Evolutionary conservation across 1,140 invertebrate species (phyloP), one percentile per base, ranked within the genome.

Genomic region (Orchesella cincta): DNA sequence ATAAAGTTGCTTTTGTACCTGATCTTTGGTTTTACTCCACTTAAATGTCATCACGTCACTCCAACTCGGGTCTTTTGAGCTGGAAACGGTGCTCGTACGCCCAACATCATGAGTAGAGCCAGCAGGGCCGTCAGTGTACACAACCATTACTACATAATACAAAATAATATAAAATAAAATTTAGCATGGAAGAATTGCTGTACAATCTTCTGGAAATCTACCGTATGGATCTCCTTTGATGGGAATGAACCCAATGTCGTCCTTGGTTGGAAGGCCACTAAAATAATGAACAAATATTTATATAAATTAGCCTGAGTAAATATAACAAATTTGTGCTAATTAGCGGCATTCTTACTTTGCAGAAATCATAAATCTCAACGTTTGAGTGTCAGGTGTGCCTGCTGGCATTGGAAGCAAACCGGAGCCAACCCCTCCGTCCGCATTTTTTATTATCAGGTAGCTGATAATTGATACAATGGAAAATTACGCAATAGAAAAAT

Each of bases 231-330:
- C 76, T 20, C 76, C 73, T n/a, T 35, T 77, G 12, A 70, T 71
- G 23, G 70, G 71, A 62, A 77, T 73, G 33, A 77, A 77, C n/a
- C 76, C 76, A 20, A 77, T 34, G 57, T 77, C 76, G 54, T 77
- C 76, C 70, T 77, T 77, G 28, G 76, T 73, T 64, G 76, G 76
- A 26, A 77, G 71, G 20, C 26, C 34, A n/a, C n/a, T n/a, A n/a
- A n/a, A n/a, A n/a, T n/a, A n/a, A n/a, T n/a, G n/a, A n/a, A n/a
- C n/a, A n/a, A n/a, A n/a, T n/a, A n/a, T n/a, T n/a, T n/a, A n/a
- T n/a, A n/a, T n/a, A n/a, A n/a, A n/a, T n/a, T n/a, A n/a, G n/a
- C n/a, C n/a, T n/a, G n/a, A n/a, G n/a, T n/a, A n/a, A n/a, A n/a
- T n/a, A n/a, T n/a, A n/a, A n/a, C n/a, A n/a, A n/a, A n/a, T n/a